These are phyloP conservation scores for Micrasema longulum DNA, from an alignment of 1,140 invertebrate genomes.

Conservation along the genomic window DNA sequence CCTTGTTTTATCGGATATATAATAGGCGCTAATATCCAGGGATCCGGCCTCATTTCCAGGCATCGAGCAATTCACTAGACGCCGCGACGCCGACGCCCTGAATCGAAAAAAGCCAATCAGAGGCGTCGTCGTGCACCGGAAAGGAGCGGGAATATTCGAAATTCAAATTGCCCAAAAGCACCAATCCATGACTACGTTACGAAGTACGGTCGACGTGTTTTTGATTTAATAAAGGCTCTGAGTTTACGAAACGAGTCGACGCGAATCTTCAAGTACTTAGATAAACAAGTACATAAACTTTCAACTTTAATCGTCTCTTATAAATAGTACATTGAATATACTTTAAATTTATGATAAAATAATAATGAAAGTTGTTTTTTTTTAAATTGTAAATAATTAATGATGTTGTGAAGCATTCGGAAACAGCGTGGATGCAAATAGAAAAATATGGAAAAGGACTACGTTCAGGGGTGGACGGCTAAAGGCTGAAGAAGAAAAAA, in stretches of 20 bases:
- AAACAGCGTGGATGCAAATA: too few species aligned
- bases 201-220: conserved; percentile 40
- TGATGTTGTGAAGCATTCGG: too few species aligned
- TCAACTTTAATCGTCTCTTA: too few species aligned
- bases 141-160: conserved; percentile 44
- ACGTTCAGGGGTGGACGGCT: too few species aligned
- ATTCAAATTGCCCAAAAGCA: conserved; percentile 49
- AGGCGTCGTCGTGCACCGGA: conserved; percentile 31
- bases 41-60: conserved; percentile 25
- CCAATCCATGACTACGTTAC: conserved; percentile 36
- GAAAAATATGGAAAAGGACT: too few species aligned
- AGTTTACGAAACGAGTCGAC: conserved; percentile 24
- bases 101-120: conserved; percentile 53
- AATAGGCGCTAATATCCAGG: conserved; percentile 37
- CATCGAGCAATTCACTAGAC: conserved; percentile 34
- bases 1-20: conserved; percentile 20
- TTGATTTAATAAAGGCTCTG: conserved; percentile 42
- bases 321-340: too few species aligned
- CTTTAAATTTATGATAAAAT: too few species aligned
- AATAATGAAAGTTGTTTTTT: too few species aligned
- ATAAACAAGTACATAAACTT: too few species aligned
- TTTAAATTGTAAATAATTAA: too few species aligned
- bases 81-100: conserved; percentile 42
- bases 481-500: too few species aligned
- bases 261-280: too few species aligned